Evolutionary conservation across 2,113 vertebrate genomes (phyloP), one percentile per base, ranked within the genome.

Genomic region (Pseudorectes ferrugineus): DNA sequence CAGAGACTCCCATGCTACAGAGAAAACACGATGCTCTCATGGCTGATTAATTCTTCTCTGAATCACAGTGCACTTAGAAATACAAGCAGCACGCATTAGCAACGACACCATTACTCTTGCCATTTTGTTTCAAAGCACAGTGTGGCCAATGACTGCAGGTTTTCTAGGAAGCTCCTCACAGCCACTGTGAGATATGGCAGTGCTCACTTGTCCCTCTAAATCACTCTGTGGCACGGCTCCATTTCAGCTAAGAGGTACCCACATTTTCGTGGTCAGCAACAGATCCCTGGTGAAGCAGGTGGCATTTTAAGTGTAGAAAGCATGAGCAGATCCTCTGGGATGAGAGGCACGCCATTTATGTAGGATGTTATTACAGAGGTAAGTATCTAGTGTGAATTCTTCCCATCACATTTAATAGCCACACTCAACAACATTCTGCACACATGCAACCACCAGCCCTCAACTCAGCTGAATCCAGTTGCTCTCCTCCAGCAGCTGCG

Each of bases 291-390:
- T 12, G 65, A 65, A 89, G 67, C 13, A 93, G 72, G 52, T 70
- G 74, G 82, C 76, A 65, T 75, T 84, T 87, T 21, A 63, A 86
- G 82, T 2, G 14, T 1, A 42, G 66, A 85, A 70, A 85, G 77
- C 9, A 16, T 0, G 31, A 88, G 78, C 42, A 88, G 92, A 92
- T 81, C 81, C 82, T 83, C 5, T 57, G 66, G 81, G 80, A 95
- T 62, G 77, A 73, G 55, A 85, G 70, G 84, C 51, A 79, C 0
- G 26, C 33, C 62, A 31, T 89, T 93, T 51, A 84, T 78, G 73
- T 31, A 59, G 91, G 83, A 89, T 89, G 61, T 76, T 85, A 94
- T 83, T 94, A 96, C 86, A 78, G 85, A 83, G 51, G n/a, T 93
- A 52, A 90, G 36, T 40, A 95, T 89, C 79, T 54, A 42, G 59